A percentile compares a stretch with the other conserved stretches of the same genome.
Conservation (phyloP, 2,797 vertebrate genomes). For the Sebastes oblongus region DNA sequence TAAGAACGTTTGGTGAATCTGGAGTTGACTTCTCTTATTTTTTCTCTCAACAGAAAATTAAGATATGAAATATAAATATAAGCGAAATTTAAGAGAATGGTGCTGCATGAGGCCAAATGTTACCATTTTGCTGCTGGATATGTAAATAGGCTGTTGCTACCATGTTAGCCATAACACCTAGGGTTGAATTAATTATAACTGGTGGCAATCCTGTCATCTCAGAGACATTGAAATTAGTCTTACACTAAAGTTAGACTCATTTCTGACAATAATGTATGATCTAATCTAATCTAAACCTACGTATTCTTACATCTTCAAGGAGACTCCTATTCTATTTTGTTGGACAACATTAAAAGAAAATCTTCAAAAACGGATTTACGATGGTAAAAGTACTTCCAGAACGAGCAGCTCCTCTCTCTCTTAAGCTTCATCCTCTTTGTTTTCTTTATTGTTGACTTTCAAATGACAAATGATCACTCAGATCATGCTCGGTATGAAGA, state of each 20-base stretch:
- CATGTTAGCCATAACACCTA: background rate
- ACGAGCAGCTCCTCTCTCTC: background rate
- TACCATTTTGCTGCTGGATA: background rate
- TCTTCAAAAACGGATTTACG: background rate
- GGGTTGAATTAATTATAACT: background rate
- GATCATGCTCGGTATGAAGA: background rate
- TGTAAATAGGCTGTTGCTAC: background rate
- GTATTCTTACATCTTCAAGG: background rate
- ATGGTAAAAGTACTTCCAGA: background rate
- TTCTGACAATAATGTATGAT: background rate
- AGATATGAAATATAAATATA: too few relatives aligned
- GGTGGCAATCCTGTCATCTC: background rate
- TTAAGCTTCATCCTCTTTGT: background rate
- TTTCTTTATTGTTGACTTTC: conserved; percentile 32
- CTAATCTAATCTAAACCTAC: background rate
- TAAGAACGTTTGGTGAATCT: too few relatives aligned
- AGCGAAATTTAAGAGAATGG: too few relatives aligned
- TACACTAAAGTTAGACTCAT: background rate
- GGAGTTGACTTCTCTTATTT: too few relatives aligned
- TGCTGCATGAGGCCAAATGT: background rate
- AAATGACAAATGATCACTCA: conserved; percentile 17
- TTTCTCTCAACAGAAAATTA: too few relatives aligned
- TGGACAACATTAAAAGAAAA: background rate
- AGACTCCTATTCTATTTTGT: background rate
- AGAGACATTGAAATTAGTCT: background rate